Evolutionary conservation across 2,797 vertebrate genomes (phyloP).

Genomic region (Diglossa cyanea): DNA sequence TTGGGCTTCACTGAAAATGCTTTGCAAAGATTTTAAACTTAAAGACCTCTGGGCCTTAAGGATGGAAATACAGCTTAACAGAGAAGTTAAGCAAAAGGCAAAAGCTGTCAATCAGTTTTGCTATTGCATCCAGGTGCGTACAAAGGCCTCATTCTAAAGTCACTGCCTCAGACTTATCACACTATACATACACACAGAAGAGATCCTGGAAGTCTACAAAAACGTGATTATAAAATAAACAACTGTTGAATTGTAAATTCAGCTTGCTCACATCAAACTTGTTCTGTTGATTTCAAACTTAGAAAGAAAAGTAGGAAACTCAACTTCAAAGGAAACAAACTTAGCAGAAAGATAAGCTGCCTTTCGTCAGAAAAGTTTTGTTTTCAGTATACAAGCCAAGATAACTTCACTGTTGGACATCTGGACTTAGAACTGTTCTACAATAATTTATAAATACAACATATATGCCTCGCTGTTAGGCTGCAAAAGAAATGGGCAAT

Average conservation of each 20-base stretch:
- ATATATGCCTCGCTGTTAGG: not conserved
- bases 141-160: not conserved
- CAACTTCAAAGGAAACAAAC: not conserved
- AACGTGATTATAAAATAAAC: not conserved
- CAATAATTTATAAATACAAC: not conserved
- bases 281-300: not conserved
- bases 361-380: not conserved
- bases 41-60: not conserved
- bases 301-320: not conserved
- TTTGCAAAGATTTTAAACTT: not conserved
- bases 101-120: not conserved
- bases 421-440: not conserved
- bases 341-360: not conserved
- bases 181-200: not conserved
- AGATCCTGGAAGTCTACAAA: not conserved
- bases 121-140: not conserved
- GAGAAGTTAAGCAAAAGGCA: not conserved
- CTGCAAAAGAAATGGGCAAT: not conserved
- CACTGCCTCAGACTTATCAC: not conserved
- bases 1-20: not conserved
- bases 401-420: not conserved
- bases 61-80: not conserved
- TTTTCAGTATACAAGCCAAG: not conserved
- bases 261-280: not conserved
- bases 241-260: not conserved